Base-by-base conservation (phyloP, 92 coral and sea anemone species). In the Zoanthus solanderi region DNA sequence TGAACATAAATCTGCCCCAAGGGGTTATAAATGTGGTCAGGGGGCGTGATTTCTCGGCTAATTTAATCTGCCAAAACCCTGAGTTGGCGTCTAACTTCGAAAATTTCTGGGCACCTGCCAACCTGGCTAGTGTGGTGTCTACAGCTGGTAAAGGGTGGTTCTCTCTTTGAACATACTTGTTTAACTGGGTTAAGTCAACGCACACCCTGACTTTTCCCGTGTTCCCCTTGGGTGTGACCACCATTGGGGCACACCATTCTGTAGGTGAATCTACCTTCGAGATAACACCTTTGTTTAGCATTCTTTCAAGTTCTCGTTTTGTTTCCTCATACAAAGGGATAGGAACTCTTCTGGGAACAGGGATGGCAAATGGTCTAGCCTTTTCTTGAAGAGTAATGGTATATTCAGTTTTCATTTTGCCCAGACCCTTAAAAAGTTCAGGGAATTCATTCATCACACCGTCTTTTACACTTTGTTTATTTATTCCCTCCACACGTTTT, bases 81-180 rank as follows among this genome's bases (percentile, higher is more conserved):
- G 72, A 79, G 72, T 79, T 79, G 84, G 84, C 84, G 54, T 79
- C 84, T 29, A 79, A 31, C 73, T 44, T 58, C n/a, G 84, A n/a
- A 56, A 79, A 79, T 16, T 5, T 16, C 30, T 29, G 71, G 60
- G 71, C 84, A 28, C 84, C 84, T 14, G 84, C 84, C 31, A 79
- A 30, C 72, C 16, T 79, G 18, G 58, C 79, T 48, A 75, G 34
- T 46, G 60, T 75, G 31, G 79, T 46, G 79, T 47, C 71, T n/a
- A 79, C 84, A 2, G 71, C 53, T 79, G 71, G 71, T 42, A 65
- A 57, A 1, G 71, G 86, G 57, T 65, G 76, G 57, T 82, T 65
- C 54, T 82, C 86, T 34, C 86, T 42, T 44, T 82, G 48, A 31
- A 57, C 53, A 50, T 61, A 82, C 56, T 65, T 57, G 42, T 82